Base-by-base conservation (phyloP, 2,797 vertebrate species). In the Hippocampus kuda region DNA sequence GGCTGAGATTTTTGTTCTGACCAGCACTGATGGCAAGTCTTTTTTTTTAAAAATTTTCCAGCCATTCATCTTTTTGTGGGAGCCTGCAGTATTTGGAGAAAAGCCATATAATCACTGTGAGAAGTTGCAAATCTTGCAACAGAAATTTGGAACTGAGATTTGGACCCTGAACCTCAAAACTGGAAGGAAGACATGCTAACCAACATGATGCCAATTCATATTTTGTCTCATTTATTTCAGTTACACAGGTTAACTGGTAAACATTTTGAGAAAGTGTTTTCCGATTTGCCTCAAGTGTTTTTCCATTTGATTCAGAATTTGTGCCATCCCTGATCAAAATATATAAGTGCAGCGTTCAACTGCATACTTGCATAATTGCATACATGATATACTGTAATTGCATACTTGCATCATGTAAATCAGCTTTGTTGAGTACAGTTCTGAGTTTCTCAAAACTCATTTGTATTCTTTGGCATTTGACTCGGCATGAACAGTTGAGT, bases 21-120 rank as follows among this genome's bases (percentile, higher is more conserved):
- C 94, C 59, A 97, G 94, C 88, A 94, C 94, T 74, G 95, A 98
- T 87, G 97, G 96, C 91, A 91, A 92, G 91, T 65, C 15, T 26
- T 34, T 46, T 65, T 34, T 34, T 34, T 34, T 30, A 30, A 30
- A 30, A n/a, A 27, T 34, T 60, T 9, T 18, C 24, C 4, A 24
- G 41, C 41, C n/a, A 48, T 48, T 10, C 13, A 15, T 64, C 44
- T n/a, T 24, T 1, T 15, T 12, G 60, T 38, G 18, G 3, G 60
- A 62, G 60, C 12, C 27, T 16, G 2, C 13, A 59, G 26, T 27
- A 26, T 12, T 4, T 6, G 13, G 57, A 59, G 18, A 38, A 61
- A 16, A 59, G 1, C 27, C 26, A 38, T 34, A 18, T 20, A 38
- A 62, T 18, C 18, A 61, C 9, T 16, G 6, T 30, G 27, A 34